phyloP scores from a whole-genome alignment of 2,888 invertebrate species.

The Mylabris sibirica region DNA sequence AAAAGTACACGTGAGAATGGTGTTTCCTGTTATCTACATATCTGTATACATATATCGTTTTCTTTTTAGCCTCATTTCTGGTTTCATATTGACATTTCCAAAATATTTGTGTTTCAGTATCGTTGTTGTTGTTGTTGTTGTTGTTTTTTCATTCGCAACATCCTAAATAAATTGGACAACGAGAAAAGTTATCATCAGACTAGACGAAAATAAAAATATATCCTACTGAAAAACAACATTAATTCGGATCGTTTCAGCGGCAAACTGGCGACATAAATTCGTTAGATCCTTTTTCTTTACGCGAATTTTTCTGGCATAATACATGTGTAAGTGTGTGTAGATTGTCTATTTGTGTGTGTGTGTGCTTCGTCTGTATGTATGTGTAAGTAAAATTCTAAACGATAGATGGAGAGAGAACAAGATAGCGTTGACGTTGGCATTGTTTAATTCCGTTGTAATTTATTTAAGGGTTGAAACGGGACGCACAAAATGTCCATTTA shows the following conservation, averaged over 20 bases:
- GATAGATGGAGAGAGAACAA: neutral
- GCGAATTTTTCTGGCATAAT: slow-evolving; percentile 1
- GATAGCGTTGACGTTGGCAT: slow-evolving; percentile 7
- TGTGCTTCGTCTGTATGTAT: neutral
- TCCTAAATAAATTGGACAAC: slow-evolving; percentile 31
- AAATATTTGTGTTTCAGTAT: neutral
- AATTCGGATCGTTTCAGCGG: slow-evolving; percentile 34
- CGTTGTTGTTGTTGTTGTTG: neutral
- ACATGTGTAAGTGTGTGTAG: neutral
- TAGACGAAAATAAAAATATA: slow-evolving; percentile 33
- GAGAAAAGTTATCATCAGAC: slow-evolving; percentile 31
- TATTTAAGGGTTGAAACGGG: slow-evolving; percentile 15
- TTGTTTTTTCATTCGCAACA: slow-evolving; percentile 10
- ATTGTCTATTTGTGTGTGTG: neutral
- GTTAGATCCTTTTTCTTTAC: slow-evolving; percentile 15
- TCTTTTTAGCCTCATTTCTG: neutral
- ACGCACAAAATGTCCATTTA: slow-evolving; percentile 14
- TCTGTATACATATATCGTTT: too few species aligned
- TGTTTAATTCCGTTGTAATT: slow-evolving; percentile 32
- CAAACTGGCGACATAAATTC: slow-evolving; percentile 33
- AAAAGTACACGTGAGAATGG: neutral
- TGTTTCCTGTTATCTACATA: neutral
- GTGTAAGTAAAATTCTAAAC: neutral
- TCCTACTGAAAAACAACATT: slow-evolving; percentile 33
- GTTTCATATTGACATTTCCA: neutral